A percentile compares a stretch with the other conserved stretches of the same genome.
Conservation (phyloP, 1,140 invertebrate species). For the Steinernema khuongi region DNA sequence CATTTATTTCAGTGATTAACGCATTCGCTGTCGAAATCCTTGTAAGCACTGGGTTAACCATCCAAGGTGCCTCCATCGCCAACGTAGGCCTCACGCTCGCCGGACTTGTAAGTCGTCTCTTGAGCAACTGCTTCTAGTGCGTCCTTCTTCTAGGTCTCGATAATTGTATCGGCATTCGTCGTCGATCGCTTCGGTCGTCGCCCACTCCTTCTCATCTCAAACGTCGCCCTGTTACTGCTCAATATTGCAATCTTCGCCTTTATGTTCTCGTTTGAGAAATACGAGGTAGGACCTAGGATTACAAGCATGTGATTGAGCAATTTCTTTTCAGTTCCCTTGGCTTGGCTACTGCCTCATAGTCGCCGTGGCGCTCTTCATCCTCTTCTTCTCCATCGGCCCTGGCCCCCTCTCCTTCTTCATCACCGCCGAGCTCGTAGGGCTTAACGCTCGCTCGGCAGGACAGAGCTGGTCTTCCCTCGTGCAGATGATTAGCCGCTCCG, state of each 20-base stretch:
- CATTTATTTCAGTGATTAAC: slow-evolving; percentile 53
- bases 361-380: slow-evolving; percentile 46
- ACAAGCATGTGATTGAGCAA: no score
- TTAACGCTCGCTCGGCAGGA: slow-evolving; percentile 49
- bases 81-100: slow-evolving; percentile 47
- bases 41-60: slow-evolving; percentile 39
- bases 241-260: slow-evolving; percentile 47
- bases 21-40: slow-evolving; percentile 55
- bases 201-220: slow-evolving; percentile 45
- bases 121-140: not conserved
- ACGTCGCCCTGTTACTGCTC: slow-evolving; percentile 40
- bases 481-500: slow-evolving; percentile 46
- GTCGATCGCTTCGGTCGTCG: slow-evolving; percentile 50
- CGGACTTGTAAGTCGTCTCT: slow-evolving; percentile 41
- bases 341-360: slow-evolving; percentile 46
- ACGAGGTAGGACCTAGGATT: not conserved
- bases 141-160: slow-evolving; percentile 32
- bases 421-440: slow-evolving; percentile 46
- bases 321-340: slow-evolving; percentile 40
- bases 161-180: slow-evolving; percentile 38
- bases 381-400: slow-evolving; percentile 49
- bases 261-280: slow-evolving; percentile 48
- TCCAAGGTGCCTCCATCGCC: slow-evolving; percentile 44
- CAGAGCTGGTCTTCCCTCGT: slow-evolving; percentile 48
- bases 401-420: slow-evolving; percentile 53